Conservation (phyloP, 2,797 vertebrate genomes). For the Leptatherina wallacei region DNA sequence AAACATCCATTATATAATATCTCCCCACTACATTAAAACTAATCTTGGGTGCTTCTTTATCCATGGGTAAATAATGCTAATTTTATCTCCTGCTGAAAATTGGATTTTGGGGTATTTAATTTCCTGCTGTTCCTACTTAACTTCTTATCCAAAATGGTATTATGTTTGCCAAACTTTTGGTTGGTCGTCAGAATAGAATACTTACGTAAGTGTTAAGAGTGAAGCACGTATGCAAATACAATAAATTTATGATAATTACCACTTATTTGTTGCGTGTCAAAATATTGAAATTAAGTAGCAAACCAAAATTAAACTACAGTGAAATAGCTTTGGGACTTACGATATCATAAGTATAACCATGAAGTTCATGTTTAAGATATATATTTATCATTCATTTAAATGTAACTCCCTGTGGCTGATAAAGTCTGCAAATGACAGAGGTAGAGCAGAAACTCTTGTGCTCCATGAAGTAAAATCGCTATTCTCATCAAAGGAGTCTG, state of each 20-base stretch:
- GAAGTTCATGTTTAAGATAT: no score
- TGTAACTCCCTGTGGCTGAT: not conserved
- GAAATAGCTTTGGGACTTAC: no score
- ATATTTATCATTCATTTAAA: not conserved
- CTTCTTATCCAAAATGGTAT: not conserved
- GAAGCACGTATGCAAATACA: not conserved
- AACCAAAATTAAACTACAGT: not conserved
- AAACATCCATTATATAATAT: not conserved
- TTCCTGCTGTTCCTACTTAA: not conserved
- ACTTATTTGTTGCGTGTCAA: not conserved
- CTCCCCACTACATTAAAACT: not conserved
- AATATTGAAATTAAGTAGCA: no score
- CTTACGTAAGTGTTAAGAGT: not conserved
- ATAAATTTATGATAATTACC: no score
- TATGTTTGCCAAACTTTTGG: not conserved
- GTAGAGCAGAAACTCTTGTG: not conserved
- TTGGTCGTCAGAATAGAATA: not conserved
- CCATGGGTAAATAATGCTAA: slow-evolving; percentile 3
- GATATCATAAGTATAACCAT: no score
- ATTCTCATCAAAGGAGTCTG: not conserved
- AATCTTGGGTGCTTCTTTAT: not conserved
- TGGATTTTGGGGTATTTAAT: not conserved
- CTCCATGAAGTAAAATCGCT: not conserved
- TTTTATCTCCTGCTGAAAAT: not conserved
- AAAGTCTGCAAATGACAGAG: not conserved